phyloP scores from a whole-genome alignment of 2,797 vertebrate genomes.

The Glossophaga mutica region DNA sequence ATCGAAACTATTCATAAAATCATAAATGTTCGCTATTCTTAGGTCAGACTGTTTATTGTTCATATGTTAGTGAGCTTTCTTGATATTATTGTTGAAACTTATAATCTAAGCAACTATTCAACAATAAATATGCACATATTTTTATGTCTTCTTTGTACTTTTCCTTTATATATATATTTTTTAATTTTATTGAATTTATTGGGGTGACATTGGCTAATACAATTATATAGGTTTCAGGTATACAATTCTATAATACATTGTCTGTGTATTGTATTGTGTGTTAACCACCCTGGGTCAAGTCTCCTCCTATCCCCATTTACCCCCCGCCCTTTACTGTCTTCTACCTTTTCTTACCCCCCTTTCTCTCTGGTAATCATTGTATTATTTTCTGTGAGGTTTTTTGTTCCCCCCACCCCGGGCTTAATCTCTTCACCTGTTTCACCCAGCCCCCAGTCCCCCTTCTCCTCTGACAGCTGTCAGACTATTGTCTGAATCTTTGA shows the following conservation, averaged over 20 bases:
- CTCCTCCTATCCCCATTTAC: not conserved
- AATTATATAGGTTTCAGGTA: not conserved
- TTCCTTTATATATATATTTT: slow-evolving; percentile 22
- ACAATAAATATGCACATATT: not conserved
- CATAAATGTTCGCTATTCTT: not conserved
- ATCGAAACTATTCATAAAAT: slow-evolving; percentile 1
- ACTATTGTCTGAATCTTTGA: not conserved
- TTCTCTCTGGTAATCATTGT: not conserved
- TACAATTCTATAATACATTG: not conserved
- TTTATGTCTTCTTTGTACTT: not conserved
- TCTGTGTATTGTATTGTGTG: not conserved
- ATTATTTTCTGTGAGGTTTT: too few relatives aligned
- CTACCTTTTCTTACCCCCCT: not conserved
- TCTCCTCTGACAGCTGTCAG: not conserved
- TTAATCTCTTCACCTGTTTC: too few relatives aligned
- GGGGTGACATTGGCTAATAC: not conserved
- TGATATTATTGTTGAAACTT: not conserved
- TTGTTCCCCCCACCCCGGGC: too few relatives aligned
- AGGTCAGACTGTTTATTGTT: not conserved
- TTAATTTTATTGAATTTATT: not conserved
- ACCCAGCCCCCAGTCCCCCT: not conserved
- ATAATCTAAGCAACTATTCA: not conserved
- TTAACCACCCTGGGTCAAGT: not conserved
- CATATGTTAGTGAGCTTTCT: not conserved
- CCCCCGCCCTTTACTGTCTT: not conserved